Percentiles rank a stretch among this genome's conserved stretches.
Conservation (phyloP, 2,113 vertebrate genomes). For the Corythornis cristatus region DNA sequence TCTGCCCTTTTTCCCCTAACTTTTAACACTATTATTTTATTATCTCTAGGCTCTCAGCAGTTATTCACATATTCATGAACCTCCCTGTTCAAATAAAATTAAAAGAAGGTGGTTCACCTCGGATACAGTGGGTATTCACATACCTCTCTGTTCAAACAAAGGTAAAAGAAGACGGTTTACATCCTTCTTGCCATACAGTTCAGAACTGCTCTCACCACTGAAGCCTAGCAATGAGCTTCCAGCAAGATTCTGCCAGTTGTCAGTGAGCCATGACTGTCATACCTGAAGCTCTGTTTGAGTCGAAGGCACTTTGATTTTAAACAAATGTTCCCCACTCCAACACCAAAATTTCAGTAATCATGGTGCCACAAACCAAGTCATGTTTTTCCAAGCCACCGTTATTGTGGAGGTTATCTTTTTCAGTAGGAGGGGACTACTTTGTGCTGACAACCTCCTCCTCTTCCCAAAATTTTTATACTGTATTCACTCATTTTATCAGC, state of each 20-base stretch:
- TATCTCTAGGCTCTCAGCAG: neutral
- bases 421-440: neutral
- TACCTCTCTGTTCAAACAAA: neutral
- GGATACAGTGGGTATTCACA: neutral
- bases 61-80: neutral
- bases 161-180: neutral
- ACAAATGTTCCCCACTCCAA: neutral
- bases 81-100: neutral
- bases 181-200: neutral
- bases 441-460: neutral
- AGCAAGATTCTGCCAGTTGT: neutral
- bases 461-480: neutral
- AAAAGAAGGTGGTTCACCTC: neutral
- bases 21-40: neutral
- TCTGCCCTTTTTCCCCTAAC: neutral
- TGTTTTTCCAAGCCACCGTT: neutral
- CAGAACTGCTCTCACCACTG: neutral
- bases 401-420: neutral
- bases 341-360: neutral
- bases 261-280: neutral
- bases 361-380: neutral
- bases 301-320: neutral
- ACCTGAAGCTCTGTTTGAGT: neutral
- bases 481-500: neutral
- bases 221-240: neutral